Percentiles rank a stretch among this genome's conserved stretches.
phyloP scores from a whole-genome alignment of 1,140 invertebrate genomes.

The Chrysomallon squamiferum region DNA sequence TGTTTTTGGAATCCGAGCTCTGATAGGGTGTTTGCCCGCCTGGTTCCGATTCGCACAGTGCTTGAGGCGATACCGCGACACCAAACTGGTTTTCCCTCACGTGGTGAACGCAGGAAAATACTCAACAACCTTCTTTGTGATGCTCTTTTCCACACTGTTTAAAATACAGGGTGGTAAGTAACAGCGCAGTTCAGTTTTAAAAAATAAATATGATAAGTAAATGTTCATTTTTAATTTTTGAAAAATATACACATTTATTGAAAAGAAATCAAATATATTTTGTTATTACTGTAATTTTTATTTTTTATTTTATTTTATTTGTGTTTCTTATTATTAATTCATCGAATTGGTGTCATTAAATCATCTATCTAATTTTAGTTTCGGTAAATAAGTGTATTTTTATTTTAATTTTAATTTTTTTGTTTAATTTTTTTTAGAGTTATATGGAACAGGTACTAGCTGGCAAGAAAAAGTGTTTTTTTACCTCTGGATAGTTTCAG shows the following conservation, averaged over 20 bases:
- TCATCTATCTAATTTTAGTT: no score
- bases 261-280: not conserved
- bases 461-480: constrained; percentile 57
- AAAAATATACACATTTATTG: no score
- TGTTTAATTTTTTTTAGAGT: constrained; percentile 32
- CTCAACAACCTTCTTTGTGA: constrained; percentile 95
- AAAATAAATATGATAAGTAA: no score
- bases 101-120: constrained; percentile 97
- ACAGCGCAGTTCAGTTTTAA: not conserved
- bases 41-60: constrained; percentile 99
- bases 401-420: no score
- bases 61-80: constrained; percentile 83
- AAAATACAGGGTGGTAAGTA: constrained; percentile 71
- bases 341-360: no score
- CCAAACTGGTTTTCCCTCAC: constrained; percentile 89
- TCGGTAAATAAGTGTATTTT: no score
- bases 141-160: constrained; percentile 83
- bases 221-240: no score
- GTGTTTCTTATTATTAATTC: no score
- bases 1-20: constrained; percentile 69
- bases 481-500: constrained; percentile 67
- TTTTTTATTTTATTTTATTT: no score
- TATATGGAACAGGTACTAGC: constrained; percentile 35
- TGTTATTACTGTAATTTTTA: no score
- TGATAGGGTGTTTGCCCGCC: constrained; percentile 87